Base-by-base conservation (phyloP, 2,888 invertebrate species). In the Argyra leucocephala region DNA sequence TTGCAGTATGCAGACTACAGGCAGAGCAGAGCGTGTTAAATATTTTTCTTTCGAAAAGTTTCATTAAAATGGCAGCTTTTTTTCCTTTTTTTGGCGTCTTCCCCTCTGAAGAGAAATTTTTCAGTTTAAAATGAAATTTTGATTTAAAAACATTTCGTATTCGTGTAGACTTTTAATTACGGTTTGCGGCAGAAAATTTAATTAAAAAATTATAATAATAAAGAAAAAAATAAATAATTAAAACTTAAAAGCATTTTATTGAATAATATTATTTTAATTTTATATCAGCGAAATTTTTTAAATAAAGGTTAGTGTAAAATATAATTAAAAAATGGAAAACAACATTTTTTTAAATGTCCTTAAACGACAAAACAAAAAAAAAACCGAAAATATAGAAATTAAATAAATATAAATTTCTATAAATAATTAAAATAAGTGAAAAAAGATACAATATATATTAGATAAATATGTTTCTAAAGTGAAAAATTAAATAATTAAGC, bases 251-350 rank as follows among this genome's bases (percentile, higher is more conserved):
- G 31, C 7, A 10, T 31, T 31, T 10, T 10, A 31, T 31, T 31
- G 31, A 31, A 31, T 12, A 31, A 31, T 31, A n/a, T n/a, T n/a
- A n/a, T n/a, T n/a, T n/a, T n/a, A n/a, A n/a, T n/a, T n/a, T n/a
- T n/a, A n/a, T n/a, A n/a, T n/a, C n/a, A n/a, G n/a, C n/a, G n/a
- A n/a, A n/a, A n/a, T 5, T 18, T 2, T 6, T 48, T 48, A 12
- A 48, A n/a, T 48, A 48, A 15, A 48, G 48, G 48, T 48, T 48
- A 48, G 48, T 48, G 48, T 31, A 48, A 48, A 48, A 48, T 48
- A 12, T 18, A 15, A 18, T 48, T 48, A 15, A 15, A 48, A 48
- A 48, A 12, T 15, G 18, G 15, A 31, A 48, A 15, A n/a, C 15
- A 18, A 15, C 6, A 48, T 48, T 12, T 31, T 31, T n/a, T n/a